Evolutionary conservation across 2,113 vertebrate genomes (phyloP).

Genomic region (Corythornis madagascariensis): DNA sequence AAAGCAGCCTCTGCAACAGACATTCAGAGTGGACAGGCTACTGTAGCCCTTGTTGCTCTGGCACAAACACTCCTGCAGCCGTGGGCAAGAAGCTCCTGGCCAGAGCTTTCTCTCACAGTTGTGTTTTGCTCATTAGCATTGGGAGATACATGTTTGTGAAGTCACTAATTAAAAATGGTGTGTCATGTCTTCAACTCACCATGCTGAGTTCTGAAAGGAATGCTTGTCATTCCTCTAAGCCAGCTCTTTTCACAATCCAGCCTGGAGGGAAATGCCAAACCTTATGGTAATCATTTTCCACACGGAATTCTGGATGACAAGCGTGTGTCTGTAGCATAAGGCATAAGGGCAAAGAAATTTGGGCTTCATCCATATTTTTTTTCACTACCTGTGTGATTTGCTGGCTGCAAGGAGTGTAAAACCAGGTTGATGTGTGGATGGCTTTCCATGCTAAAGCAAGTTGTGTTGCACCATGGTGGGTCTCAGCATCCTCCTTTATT

Average conservation of each 20-base stretch:
- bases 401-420: not conserved
- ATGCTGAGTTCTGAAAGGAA: not conserved
- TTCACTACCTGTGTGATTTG: not conserved
- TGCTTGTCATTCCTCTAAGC: not conserved
- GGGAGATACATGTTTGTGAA: not conserved
- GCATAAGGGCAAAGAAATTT: not conserved
- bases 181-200: not conserved
- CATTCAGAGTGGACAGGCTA: not conserved
- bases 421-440: accelerated
- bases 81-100: not conserved
- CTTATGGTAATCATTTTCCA: not conserved
- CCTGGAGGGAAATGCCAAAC: constrained; percentile 24
- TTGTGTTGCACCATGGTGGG: not conserved
- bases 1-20: accelerated
- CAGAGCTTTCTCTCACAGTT: not conserved
- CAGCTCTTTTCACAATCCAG: not conserved
- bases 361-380: not conserved
- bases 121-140: not conserved
- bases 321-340: not conserved
- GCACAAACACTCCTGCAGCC: not conserved
- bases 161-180: not conserved
- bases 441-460: not conserved
- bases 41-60: not conserved
- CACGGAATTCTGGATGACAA: not conserved
- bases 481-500: not conserved